Evolutionary conservation across 2,888 invertebrate genomes (phyloP).

Genomic region (Notodonta ziczac): DNA sequence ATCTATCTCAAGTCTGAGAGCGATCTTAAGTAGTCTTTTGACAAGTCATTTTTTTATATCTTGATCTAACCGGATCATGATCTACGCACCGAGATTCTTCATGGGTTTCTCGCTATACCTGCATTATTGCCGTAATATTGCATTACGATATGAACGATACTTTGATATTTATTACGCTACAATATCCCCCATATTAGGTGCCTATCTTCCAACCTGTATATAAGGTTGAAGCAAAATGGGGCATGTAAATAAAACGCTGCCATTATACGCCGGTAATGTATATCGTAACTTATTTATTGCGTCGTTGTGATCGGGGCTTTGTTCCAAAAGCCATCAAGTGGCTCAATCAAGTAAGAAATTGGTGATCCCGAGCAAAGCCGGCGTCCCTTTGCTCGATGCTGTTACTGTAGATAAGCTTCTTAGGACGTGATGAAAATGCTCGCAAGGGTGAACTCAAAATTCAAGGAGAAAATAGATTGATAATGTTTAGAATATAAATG

Average conservation of each 20-base stretch:
- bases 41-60: too few relatives aligned
- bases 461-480: constrained; percentile 46
- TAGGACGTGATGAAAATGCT: constrained; percentile 66
- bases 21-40: too few relatives aligned
- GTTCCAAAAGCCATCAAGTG: constrained; percentile 77
- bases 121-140: too few relatives aligned
- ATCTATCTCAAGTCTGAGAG: too few relatives aligned
- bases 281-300: constrained; percentile 41
- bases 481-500: constrained; percentile 29
- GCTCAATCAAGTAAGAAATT: constrained; percentile 82
- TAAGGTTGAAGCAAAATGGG: not conserved
- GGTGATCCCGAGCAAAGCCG: constrained; percentile 66
- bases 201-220: too few relatives aligned
- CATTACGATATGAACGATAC: too few relatives aligned
- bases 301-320: constrained; percentile 59
- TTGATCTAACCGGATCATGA: too few relatives aligned
- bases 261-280: not conserved
- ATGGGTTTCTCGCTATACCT: too few relatives aligned
- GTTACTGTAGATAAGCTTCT: constrained; percentile 70
- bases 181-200: too few relatives aligned
- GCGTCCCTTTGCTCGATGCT: constrained; percentile 55
- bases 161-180: too few relatives aligned
- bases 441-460: constrained; percentile 54
- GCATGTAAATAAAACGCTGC: not conserved
- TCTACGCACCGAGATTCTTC: too few relatives aligned